Evolutionary conservation across 2,113 vertebrate species (phyloP), one percentile per base, ranked within the genome.

Genomic region (Eurypyga helias): DNA sequence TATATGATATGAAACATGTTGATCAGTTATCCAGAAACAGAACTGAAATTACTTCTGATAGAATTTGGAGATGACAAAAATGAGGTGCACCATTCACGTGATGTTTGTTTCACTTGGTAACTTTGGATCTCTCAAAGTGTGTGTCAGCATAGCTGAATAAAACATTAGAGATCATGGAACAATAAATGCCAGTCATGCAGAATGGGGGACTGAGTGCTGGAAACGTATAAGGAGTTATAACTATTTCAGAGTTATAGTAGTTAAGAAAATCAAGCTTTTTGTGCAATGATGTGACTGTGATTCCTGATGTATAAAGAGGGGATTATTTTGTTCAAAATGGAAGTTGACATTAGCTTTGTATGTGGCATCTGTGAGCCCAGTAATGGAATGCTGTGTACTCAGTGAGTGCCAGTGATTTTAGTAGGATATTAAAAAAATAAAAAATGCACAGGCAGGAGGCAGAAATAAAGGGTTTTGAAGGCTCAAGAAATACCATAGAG

Each of bases 61-160:
- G 13, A 45, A 52, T 41, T 57, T 76, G 31, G 33, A 79, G 21
- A n/a, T 20, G 45, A 69, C 20, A 36, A 46, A 65, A 77, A 66
- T 7, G 11, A 1, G 7, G 20, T 57, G 54, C 19, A 73, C 17
- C 18, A 19, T 28, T 45, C 16, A 19, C 23, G 43, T 0, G 0
- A 70, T 17, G 8, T 60, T 66, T 17, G 16, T 51, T 86, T 83
- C 34, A 41, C 28, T 26, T 58, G 11, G 8, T 54, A 29, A 51
- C 51, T 71, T 71, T 31, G 34, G 33, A 43, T 61, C 3, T 61
- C 72, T 62, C 60, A 54, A 48, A 80, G 17, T 12, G 7, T 5
- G 15, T 45, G n/a, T 54, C 76, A 89, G 67, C 41, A 36, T 7
- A 83, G 61, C 33, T 52, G 26, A 80, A 52, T 57, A 57, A 93